Percentiles rank a stretch among this genome's conserved stretches.
These are phyloP conservation scores for Gymnothorax reevesii DNA, from an alignment of 2,797 vertebrate genomes.

Conservation along the genomic window DNA sequence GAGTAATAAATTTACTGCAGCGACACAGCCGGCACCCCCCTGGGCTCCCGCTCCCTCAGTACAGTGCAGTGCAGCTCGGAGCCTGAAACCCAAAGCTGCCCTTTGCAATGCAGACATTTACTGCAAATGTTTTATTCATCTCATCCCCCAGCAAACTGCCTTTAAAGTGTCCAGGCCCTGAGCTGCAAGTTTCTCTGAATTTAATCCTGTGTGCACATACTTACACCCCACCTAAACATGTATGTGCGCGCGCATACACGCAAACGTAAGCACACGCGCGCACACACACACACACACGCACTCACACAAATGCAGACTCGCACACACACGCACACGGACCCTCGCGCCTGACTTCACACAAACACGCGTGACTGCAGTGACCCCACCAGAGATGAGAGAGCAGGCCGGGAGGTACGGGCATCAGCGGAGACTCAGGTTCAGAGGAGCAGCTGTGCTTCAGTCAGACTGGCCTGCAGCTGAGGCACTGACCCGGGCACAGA, in stretches of 20 bases:
- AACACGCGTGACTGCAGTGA: not conserved
- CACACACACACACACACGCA: not conserved
- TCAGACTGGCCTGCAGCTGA: not conserved
- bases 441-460: not conserved
- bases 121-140: slow-evolving; percentile 35
- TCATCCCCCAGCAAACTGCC: slow-evolving; percentile 26
- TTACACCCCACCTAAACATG: not conserved
- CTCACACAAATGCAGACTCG: not conserved
- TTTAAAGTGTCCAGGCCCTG: slow-evolving; percentile 30
- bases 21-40: slow-evolving; percentile 15
- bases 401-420: not conserved
- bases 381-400: not conserved
- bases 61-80: slow-evolving; percentile 13
- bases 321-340: not conserved
- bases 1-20: slow-evolving; percentile 15
- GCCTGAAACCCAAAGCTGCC: slow-evolving; percentile 5
- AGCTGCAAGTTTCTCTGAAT: not conserved
- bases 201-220: not conserved
- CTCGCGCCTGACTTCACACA: not conserved
- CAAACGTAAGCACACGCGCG: not conserved
- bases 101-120: slow-evolving; percentile 30
- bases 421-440: not conserved
- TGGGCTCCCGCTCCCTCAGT: not conserved
- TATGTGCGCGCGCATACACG: not conserved
- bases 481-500: not conserved